phyloP scores from a whole-genome alignment of 2,113 vertebrate genomes.

The Grammomys dolichurus region DNA sequence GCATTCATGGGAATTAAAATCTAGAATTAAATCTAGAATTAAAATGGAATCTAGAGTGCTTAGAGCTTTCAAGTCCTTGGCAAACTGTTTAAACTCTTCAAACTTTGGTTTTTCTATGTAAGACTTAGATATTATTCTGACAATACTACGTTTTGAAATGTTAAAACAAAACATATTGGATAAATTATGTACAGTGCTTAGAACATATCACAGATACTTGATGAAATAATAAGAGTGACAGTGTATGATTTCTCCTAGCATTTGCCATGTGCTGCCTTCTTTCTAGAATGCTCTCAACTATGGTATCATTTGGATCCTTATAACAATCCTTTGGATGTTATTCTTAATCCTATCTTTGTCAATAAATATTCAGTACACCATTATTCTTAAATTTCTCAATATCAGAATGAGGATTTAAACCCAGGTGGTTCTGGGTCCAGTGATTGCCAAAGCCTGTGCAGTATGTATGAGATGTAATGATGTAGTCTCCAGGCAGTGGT shows the following conservation, averaged over 20 bases:
- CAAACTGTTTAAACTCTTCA: conserved; percentile 2
- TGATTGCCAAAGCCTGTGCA: not conserved
- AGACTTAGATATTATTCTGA: not conserved
- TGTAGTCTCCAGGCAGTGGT: not conserved
- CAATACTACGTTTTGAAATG: not conserved
- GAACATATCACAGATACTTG: not conserved
- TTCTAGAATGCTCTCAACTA: not conserved
- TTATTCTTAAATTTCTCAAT: not conserved
- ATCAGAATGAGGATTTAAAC: not conserved
- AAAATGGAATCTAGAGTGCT: not conserved
- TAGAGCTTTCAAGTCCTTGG: not conserved
- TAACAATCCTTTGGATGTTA: not conserved
- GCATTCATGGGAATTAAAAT: not conserved
- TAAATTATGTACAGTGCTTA: not conserved
- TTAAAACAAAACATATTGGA: not conserved
- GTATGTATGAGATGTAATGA: not conserved
- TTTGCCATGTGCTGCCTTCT: not conserved
- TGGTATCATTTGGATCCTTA: not conserved
- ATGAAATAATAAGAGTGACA: not conserved
- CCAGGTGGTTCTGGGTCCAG: not conserved
- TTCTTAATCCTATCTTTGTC: not conserved
- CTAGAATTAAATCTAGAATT: too few relatives aligned
- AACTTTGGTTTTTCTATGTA: not conserved
- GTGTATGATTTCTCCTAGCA: not conserved
- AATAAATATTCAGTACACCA: not conserved